phyloP scores from a whole-genome alignment of 2,113 vertebrate genomes.

The Chascanopsetta lugubris region DNA sequence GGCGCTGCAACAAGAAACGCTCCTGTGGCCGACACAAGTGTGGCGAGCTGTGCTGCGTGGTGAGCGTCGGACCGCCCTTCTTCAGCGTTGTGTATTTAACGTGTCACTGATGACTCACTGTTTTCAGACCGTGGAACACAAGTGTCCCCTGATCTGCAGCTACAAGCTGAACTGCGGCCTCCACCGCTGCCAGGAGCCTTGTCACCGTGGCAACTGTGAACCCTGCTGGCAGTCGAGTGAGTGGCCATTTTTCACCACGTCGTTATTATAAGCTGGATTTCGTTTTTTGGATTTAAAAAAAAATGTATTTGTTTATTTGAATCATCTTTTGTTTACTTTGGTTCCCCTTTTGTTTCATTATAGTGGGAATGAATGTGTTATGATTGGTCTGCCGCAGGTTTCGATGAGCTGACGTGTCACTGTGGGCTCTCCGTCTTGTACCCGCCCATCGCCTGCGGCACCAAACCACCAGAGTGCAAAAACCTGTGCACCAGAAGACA shows the following conservation, averaged over 20 bases:
- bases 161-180: slow-evolving; percentile 96
- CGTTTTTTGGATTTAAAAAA: neutral
- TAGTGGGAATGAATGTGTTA: slow-evolving; percentile 1
- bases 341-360: neutral
- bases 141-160: slow-evolving; percentile 92
- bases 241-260: slow-evolving; percentile 56
- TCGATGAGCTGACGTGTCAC: slow-evolving; percentile 95
- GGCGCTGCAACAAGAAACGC: slow-evolving; percentile 93
- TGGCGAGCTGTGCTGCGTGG: slow-evolving; percentile 95
- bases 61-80: no score
- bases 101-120: neutral
- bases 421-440: slow-evolving; percentile 93
- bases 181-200: slow-evolving; percentile 95
- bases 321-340: neutral
- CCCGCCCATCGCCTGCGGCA: slow-evolving; percentile 95
- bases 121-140: slow-evolving; percentile 88
- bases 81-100: neutral
- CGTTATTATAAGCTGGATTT: no score
- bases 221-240: slow-evolving; percentile 98
- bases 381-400: slow-evolving; percentile 81
- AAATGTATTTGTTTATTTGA: slow-evolving; percentile 2
- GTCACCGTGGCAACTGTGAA: slow-evolving; percentile 96
- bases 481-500: slow-evolving; percentile 89
- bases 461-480: slow-evolving; percentile 95
- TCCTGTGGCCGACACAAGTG: slow-evolving; percentile 96